Base-by-base conservation (phyloP, 2,888 invertebrate species). In the Parthenolecanium corni region DNA sequence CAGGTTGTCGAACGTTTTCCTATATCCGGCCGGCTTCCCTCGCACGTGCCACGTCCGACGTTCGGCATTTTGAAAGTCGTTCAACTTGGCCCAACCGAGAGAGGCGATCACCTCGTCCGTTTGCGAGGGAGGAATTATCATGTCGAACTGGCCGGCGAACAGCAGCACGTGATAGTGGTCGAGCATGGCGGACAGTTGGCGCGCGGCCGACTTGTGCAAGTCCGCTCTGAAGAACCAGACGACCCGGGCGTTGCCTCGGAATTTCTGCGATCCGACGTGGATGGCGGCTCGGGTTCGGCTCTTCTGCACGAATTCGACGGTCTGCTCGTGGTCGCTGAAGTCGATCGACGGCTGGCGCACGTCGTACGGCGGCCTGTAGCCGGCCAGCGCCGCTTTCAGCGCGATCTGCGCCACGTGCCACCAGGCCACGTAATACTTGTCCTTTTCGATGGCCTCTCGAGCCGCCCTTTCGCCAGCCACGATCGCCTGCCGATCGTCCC, bases 131-230 rank as follows among this genome's bases (percentile, higher is more conserved):
- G 91, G 89, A 0, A 92, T 87, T 66, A 93, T 89, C 14, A 94
- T 85, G 72, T 95, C 94, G 67, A 94, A 72, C 71, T 94, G 93
- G 0, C 94, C 94, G 71, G 84, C 92, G 73, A 93, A 94, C 65
- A 92, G 79, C 49, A 93, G 78, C 16, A 90, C 82, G 71, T 79
- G 76, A 70, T 85, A 86, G 68, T 81, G 74, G 36, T 81, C 76
- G 1, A 88, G 71, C 0, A 89, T 74, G 68, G 84, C 83, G 0
- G 80, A 77, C 62, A 89, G 76, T 80, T 84, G 83, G 0, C 80
- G 79, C 5, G 86, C 85, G 9, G 89, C 83, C 0, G 86, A 85
- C 70, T 87, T 81, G 85, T 91, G 86, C 0, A 91, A 78, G 73
- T 95, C 94, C 42, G 77, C 74, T 66, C 81, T 79, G 20, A 93